These are phyloP conservation scores for Archaeoteleia sp. DNA, from an alignment of 2,888 invertebrate genomes.

Conservation along the genomic window DNA sequence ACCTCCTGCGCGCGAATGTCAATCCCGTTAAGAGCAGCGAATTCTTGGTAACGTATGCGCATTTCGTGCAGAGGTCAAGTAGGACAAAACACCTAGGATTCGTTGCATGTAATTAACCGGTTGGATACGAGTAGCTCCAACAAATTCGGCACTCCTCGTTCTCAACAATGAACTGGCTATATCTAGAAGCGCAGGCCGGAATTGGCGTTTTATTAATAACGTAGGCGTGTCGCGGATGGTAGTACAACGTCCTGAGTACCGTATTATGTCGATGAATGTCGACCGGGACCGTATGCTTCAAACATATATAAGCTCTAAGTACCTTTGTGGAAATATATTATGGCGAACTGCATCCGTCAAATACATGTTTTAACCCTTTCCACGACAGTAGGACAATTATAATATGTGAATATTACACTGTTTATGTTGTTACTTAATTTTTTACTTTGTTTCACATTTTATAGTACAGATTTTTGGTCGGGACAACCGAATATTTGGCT, in stretches of 20 bases:
- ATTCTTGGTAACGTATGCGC: constrained; percentile 37
- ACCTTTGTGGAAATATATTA: constrained; percentile 20
- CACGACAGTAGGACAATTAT: too few species aligned
- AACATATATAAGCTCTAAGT: constrained; percentile 17
- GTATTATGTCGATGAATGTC: constrained; percentile 30
- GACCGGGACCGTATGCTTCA: constrained; percentile 25
- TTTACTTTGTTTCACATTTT: too few species aligned
- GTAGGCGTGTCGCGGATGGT: constrained; percentile 24
- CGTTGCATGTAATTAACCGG: constrained; percentile 42
- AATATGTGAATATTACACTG: too few species aligned
- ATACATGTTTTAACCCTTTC: constrained; percentile 15
- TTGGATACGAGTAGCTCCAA: constrained; percentile 24
- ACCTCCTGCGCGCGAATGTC: constrained; percentile 25
- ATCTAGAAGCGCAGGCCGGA: constrained; percentile 15
- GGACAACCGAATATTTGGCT: too few species aligned
- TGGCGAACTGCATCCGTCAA: constrained; percentile 26
- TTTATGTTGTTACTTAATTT: too few species aligned
- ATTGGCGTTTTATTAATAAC: constrained; percentile 37
- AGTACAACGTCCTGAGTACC: constrained; percentile 27
- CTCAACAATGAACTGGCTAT: constrained; percentile 17
- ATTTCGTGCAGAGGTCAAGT: constrained; percentile 27
- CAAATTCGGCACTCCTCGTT: constrained; percentile 33
- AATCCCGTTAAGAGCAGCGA: constrained; percentile 26
- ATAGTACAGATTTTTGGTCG: too few species aligned
- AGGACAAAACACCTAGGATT: constrained; percentile 23